Base-by-base conservation (phyloP, 2,888 invertebrate species). In the Tipula helvola region DNA sequence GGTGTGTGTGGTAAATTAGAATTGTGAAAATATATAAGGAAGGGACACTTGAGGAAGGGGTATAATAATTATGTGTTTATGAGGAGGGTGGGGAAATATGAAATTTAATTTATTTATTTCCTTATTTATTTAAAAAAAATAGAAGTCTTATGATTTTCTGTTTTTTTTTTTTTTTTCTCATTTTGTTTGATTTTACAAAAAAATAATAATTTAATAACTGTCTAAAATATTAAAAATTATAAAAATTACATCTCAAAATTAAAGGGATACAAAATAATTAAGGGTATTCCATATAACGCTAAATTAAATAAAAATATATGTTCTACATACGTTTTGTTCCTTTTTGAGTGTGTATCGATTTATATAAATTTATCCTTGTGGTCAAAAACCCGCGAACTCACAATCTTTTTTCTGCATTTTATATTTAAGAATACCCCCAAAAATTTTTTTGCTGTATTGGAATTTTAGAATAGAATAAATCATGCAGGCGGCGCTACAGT, bases 141-240 rank as follows among this genome's bases (percentile, higher is more conserved):
- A 84, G 84, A 84, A 84, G 84, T 84, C 84, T 84, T 84, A 36
- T 84, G 84, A 39, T 71, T 71, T 71, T 71, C 71, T 71, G 71
- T 71, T 71, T 71, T 71, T 71, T 71, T 71, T 71, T 28, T 28
- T 28, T 71, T 71, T 71, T 71, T 71, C 28, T 28, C 28, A 28
- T 71, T 84, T 39, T 41, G 13, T 39, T 84, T 84, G 41, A 84
- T 84, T 84, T 84, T 41, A 84, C 84, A 84, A 84, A 84, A 84
- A 84, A 84, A 84, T 84, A 84, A 84, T 84, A 84, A 84, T 39
- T 83, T 84, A 84, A 84, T 84, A 84, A 84, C 39, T 84, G 84
- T 84, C 84, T 84, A 84, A 84, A 84, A 39, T 84, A 84, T 84
- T 84, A 84, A 84, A 84, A 84, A 84, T 16, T 84, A 71, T 71